These are phyloP conservation scores for Thecocarcelia acutangulata DNA, from an alignment of 2,888 invertebrate species.

Conservation along the genomic window DNA sequence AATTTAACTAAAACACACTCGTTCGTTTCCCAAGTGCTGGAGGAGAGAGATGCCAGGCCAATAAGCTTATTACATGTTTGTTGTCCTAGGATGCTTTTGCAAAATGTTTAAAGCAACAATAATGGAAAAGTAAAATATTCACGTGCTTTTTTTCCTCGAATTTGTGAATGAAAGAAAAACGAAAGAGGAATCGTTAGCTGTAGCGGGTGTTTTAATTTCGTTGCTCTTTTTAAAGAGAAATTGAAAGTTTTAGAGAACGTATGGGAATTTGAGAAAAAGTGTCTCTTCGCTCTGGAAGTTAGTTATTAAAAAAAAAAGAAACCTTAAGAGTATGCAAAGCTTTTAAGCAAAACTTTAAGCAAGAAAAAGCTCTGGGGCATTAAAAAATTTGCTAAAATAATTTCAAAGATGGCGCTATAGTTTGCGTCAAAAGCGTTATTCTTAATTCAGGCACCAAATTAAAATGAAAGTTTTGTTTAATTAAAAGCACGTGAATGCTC, in stretches of 20 bases:
- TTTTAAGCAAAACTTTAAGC: background rate
- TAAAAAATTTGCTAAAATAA: background rate
- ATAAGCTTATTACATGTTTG: constrained; percentile 28
- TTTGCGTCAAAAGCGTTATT: background rate
- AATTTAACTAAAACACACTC: constrained; percentile 19
- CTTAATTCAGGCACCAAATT: background rate
- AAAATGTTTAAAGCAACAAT: constrained; percentile 18
- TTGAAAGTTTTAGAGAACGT: constrained; percentile 26
- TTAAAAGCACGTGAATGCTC: background rate
- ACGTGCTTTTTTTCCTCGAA: constrained; percentile 27
- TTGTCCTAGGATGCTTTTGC: constrained; percentile 31
- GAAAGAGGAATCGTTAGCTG: constrained; percentile 10
- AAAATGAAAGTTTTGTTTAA: background rate
- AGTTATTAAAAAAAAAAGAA: background rate
- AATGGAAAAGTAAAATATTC: constrained; percentile 8
- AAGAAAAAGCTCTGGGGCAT: background rate
- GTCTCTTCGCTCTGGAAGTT: no score
- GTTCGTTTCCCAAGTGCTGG: background rate
- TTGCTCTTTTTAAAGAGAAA: constrained; percentile 6
- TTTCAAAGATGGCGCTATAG: constrained; percentile 6
- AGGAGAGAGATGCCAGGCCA: background rate
- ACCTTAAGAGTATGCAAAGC: background rate
- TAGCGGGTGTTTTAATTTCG: constrained; percentile 5
- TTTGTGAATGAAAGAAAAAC: background rate
- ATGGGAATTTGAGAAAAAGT: background rate